Evolutionary conservation across 35 echinoderm and acorn worm species (phyloP), one percentile per base, ranked within the genome.

Genomic region (Eucidaris tribuloides): DNA sequence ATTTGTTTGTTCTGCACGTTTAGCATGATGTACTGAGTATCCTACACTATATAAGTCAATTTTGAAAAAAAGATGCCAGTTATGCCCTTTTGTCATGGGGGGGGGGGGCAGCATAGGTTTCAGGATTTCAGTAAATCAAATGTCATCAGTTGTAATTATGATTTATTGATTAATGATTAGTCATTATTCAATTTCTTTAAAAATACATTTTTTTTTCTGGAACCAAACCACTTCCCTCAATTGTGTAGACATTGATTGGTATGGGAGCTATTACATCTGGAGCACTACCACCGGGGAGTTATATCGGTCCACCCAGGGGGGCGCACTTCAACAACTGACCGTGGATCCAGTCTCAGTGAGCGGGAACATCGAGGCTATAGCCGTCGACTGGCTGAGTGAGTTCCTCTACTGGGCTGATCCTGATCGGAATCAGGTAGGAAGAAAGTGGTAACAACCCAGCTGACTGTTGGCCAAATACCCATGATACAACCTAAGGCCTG

Each of bases 321-420:
- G 5, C 5, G 25, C 34, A 74, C 35, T 24, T 0, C 35, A 74
- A 6, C 68, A 74, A 23, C 25, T 74, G 68, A 74, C 68, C 41
- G 24, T 74, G 38, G 68, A 44, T 36, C 68, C 68, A 20, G 7
- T 40, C 2, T 33, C 40, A 19, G n/a, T 49, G 19, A 90, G 65
- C 44, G 22, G 65, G 19, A 45, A 65, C 3, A 41, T 77, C 0
- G 54, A 84, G 31, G 78, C 87, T 0, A 6, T 96, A 17, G 92
- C 87, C 27, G 71, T 85, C 7, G 92, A 96, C 55, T 96, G 92
- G 92, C 62, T 96, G 0, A 82, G 82, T 64, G 87, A 78, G 52
- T 81, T 86, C 46, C 27, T 96, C 24, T 96, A 96, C 52, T 90
- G 88, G 83, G 74, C 80, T 57, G 82, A 81, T 34, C 31, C 27